Evolutionary conservation across 2,888 invertebrate genomes (phyloP).

Genomic region (Troides helena): DNA sequence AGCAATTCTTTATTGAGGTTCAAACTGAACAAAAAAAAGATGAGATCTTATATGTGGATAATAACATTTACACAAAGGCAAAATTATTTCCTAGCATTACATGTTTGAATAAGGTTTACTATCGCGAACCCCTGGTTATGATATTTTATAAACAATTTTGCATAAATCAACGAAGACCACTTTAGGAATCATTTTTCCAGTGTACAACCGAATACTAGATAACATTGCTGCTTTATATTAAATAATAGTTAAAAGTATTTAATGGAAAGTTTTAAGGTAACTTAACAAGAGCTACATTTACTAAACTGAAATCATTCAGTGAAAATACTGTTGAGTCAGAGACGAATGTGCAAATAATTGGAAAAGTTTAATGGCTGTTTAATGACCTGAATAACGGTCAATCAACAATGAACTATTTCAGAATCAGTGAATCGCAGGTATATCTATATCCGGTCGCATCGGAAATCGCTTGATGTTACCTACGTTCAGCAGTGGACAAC

Average conservation of each 20-base stretch:
- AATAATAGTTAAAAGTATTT: neutral
- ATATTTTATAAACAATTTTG: too few species aligned
- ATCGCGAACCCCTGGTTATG: neutral
- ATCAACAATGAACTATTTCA: constrained; percentile 10
- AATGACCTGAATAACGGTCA: neutral
- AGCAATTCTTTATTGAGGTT: too few species aligned
- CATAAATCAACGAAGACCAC: neutral
- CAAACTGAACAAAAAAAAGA: too few species aligned
- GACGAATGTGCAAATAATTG: neutral
- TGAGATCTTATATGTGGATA: too few species aligned
- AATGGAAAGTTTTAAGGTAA: neutral
- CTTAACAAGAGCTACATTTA: too few species aligned
- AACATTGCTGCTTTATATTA: neutral
- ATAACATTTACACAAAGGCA: too few species aligned
- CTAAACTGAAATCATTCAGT: neutral
- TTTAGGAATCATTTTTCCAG: neutral
- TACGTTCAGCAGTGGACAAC: neutral
- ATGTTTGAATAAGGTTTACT: neutral
- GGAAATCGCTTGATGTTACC: neutral
- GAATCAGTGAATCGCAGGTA: constrained; percentile 13
- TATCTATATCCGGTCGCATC: neutral
- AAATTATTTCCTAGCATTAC: too few species aligned
- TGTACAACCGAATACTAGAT: neutral
- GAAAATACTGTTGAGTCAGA: neutral
- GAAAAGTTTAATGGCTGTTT: neutral